Conservation (phyloP, 2,113 vertebrate species). For the Spea bombifrons region DNA sequence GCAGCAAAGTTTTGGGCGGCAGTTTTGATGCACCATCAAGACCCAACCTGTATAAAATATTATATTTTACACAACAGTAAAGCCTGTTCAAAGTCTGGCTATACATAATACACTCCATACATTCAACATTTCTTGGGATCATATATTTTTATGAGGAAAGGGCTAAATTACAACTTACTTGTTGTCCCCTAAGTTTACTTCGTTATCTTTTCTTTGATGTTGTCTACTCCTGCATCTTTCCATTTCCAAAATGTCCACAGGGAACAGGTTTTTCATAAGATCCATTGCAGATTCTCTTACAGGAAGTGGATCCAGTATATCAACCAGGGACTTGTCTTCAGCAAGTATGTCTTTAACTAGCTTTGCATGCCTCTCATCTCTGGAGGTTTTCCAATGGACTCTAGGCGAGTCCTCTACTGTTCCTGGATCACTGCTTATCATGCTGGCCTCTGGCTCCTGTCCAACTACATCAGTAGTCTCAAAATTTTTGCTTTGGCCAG, state of each 20-base stretch:
- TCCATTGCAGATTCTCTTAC: conserved; percentile 76
- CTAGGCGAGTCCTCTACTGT: background rate
- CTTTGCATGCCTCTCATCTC: conserved; percentile 63
- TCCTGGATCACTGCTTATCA: fast-evolving
- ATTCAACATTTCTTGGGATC: too few relatives aligned
- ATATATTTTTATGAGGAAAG: background rate
- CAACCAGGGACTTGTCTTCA: conserved; percentile 75
- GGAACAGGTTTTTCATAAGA: conserved; percentile 87
- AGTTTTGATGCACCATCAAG: conserved; percentile 24
- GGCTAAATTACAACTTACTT: background rate
- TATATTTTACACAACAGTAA: background rate
- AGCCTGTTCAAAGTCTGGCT: background rate
- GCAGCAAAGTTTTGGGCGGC: background rate
- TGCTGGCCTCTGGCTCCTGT: fast-evolving
- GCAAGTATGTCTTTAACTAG: conserved; percentile 74
- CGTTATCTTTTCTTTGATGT: conserved; percentile 68
- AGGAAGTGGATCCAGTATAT: conserved; percentile 69
- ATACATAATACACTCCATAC: too few relatives aligned
- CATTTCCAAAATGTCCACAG: conserved; percentile 71
- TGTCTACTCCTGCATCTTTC: conserved; percentile 59
- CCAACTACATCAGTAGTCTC: background rate
- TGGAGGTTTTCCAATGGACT: conserved; percentile 31
- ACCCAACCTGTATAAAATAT: background rate
- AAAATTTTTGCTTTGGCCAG: background rate
- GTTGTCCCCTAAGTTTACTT: conserved; percentile 32